These are phyloP conservation scores for Triplophysa siluroides DNA, from an alignment of 2,113 vertebrate genomes.

Conservation along the genomic window DNA sequence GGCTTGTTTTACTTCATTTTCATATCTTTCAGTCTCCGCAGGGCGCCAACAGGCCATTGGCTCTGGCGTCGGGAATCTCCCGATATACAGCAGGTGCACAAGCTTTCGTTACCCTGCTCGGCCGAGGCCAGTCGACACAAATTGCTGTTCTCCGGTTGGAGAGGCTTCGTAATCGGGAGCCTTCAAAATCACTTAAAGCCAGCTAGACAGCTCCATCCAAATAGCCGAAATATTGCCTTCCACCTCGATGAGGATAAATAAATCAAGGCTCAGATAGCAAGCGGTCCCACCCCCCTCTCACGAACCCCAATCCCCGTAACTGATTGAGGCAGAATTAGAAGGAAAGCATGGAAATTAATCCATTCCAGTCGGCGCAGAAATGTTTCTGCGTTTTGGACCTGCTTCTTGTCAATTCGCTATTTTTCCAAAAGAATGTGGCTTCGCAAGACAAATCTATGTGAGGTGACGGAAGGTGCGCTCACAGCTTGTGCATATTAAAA, in stretches of 20 bases:
- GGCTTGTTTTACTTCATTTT: slow-evolving; percentile 41
- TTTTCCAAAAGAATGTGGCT: slow-evolving; percentile 23
- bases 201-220: slow-evolving; percentile 52
- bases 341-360: slow-evolving; percentile 58
- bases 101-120: slow-evolving; percentile 52
- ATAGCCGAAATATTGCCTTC: slow-evolving; percentile 34
- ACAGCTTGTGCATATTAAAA: slow-evolving; percentile 19
- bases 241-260: slow-evolving; percentile 47
- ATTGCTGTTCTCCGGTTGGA: slow-evolving; percentile 40
- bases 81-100: slow-evolving; percentile 59
- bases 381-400: slow-evolving; percentile 43
- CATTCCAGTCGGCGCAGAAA: slow-evolving; percentile 58
- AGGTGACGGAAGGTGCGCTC: slow-evolving; percentile 11
- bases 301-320: slow-evolving; percentile 28
- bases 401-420: slow-evolving; percentile 48
- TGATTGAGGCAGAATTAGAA: slow-evolving; percentile 52
- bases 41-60: slow-evolving; percentile 36
- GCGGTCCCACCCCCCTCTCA: background rate
- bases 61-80: slow-evolving; percentile 41
- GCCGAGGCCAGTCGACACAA: slow-evolving; percentile 49
- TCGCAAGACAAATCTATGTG: slow-evolving; percentile 39
- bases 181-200: slow-evolving; percentile 59
- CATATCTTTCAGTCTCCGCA: background rate
- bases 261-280: slow-evolving; percentile 53
- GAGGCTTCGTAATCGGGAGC: slow-evolving; percentile 43